Evolutionary conservation across 2,888 invertebrate genomes (phyloP).

Genomic region (Stenotaenia linearis): DNA sequence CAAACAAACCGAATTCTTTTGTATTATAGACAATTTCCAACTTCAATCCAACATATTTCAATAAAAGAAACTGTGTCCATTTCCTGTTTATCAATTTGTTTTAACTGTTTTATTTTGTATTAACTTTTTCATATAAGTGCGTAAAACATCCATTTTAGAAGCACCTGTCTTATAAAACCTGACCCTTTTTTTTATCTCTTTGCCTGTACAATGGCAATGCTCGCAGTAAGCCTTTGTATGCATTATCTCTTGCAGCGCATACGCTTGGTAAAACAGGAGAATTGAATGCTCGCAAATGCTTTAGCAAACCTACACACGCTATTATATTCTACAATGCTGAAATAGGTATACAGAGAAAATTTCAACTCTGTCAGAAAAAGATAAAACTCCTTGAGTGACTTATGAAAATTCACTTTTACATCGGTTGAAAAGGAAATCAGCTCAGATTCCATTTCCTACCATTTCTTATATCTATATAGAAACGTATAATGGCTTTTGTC

Average conservation of each 20-base stretch:
- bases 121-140: background rate
- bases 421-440: constrained; percentile 7
- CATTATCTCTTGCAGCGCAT: constrained; percentile 16
- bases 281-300: constrained; percentile 16
- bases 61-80: background rate
- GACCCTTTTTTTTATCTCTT: background rate
- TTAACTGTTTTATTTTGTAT: background rate
- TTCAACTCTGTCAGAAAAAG: constrained; percentile 12
- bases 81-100: background rate
- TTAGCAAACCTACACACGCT: background rate
- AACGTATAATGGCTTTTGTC: constrained; percentile 23
- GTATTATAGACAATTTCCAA: background rate
- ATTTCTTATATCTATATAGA: constrained; percentile 17
- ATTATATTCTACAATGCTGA: constrained; percentile 2
- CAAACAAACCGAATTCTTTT: background rate
- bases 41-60: background rate
- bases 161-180: background rate
- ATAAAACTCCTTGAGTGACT: constrained; percentile 9
- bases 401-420: constrained; percentile 24
- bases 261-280: constrained; percentile 11
- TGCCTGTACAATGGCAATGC: background rate
- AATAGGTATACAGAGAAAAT: background rate
- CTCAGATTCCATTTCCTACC: constrained; percentile 24
- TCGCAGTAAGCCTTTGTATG: background rate
- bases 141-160: background rate